Percentiles rank a stretch among this genome's conserved stretches.
These are phyloP conservation scores for Thymelicus sylvestris DNA, from an alignment of 2,888 invertebrate species.

Conservation along the genomic window DNA sequence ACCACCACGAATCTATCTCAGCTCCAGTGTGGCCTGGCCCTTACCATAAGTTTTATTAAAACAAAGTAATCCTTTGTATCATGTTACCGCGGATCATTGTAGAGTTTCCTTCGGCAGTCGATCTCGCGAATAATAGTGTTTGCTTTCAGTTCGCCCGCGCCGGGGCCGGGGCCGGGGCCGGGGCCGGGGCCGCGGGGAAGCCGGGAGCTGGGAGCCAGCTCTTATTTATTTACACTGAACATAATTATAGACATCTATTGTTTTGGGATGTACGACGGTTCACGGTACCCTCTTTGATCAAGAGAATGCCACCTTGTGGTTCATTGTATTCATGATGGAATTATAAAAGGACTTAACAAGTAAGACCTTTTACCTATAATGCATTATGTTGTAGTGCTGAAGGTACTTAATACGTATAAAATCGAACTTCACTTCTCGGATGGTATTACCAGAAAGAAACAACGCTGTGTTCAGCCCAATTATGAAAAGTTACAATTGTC, in stretches of 20 bases:
- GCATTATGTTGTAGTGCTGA: too few species aligned
- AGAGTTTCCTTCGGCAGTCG: not conserved
- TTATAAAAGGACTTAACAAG: too few species aligned
- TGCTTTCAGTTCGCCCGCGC: slow-evolving; percentile 6
- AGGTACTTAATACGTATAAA: too few species aligned
- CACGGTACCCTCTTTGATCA: too few species aligned
- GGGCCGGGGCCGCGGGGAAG: not conserved
- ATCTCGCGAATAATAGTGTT: slow-evolving; percentile 12
- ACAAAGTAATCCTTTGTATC: slow-evolving; percentile 12
- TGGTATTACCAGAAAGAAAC: too few species aligned
- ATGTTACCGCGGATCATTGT: slow-evolving; percentile 2
- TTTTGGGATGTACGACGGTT: too few species aligned
- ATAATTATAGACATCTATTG: not conserved
- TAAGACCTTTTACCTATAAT: too few species aligned
- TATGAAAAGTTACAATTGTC: too few species aligned
- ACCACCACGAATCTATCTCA: not conserved
- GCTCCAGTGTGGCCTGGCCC: not conserved
- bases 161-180: slow-evolving; percentile 1
- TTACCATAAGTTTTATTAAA: slow-evolving; percentile 6
- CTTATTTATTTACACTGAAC: slow-evolving; percentile 1
- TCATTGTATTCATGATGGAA: too few species aligned
- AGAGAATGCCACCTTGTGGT: too few species aligned
- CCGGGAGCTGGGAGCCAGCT: not conserved
- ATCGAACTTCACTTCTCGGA: too few species aligned
- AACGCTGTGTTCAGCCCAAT: too few species aligned